Percentiles rank a stretch among this genome's conserved stretches.
These are phyloP conservation scores for Alces alces DNA, from an alignment of 2,113 vertebrate species.

Conservation along the genomic window DNA sequence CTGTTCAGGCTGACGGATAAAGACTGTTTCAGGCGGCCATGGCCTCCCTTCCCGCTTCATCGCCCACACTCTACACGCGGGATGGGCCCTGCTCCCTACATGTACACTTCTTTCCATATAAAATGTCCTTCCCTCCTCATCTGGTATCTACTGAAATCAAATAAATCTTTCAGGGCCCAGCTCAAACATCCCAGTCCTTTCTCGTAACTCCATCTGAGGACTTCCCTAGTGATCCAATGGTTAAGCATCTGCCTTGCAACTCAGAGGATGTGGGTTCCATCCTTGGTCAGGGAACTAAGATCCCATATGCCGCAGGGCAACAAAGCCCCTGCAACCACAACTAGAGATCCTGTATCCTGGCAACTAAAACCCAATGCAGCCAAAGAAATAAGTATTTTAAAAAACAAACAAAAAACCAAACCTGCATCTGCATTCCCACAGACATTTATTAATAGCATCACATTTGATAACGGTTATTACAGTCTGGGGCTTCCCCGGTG, in stretches of 20 bases:
- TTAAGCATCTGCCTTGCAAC: background rate
- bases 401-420: background rate
- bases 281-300: background rate
- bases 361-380: background rate
- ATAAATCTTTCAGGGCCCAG: background rate
- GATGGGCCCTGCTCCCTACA: background rate
- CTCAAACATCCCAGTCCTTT: background rate
- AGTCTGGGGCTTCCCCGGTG: background rate
- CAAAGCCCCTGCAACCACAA: background rate
- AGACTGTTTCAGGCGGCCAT: background rate
- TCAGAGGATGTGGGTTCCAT: background rate
- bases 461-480: background rate
- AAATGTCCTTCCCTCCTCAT: background rate
- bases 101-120: background rate
- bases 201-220: background rate
- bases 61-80: rapidly evolving
- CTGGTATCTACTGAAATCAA: background rate
- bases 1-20: background rate
- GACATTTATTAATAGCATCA: background rate
- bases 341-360: background rate
- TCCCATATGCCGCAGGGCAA: background rate
- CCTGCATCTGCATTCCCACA: background rate
- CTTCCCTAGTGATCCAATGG: background rate
- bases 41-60: background rate
- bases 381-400: background rate